Conservation (phyloP, 2,888 invertebrate species). For the Leptinotarsa rubiginosa region DNA sequence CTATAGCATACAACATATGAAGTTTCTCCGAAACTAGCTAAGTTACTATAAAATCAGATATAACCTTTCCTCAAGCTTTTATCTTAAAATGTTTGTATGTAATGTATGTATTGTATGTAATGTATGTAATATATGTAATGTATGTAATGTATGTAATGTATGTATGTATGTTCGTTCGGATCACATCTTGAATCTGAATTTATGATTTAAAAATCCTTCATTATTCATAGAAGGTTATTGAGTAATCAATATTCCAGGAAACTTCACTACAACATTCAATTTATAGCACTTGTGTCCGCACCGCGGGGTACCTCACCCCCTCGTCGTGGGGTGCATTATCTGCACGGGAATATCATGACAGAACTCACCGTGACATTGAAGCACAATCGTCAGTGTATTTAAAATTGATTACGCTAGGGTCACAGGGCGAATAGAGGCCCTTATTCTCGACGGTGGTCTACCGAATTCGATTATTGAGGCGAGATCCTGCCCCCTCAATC, state of each 20-base stretch:
- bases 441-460: slow-evolving; percentile 38
- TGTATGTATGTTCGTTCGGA: no score
- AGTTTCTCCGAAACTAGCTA: no score
- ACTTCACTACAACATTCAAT: slow-evolving; percentile 2
- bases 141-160: no score
- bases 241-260: slow-evolving; percentile 13
- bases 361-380: slow-evolving; percentile 37
- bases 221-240: background rate
- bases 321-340: slow-evolving; percentile 34
- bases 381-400: slow-evolving; percentile 49
- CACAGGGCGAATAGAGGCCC: slow-evolving; percentile 51
- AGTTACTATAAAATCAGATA: no score
- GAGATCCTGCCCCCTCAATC: slow-evolving; percentile 50
- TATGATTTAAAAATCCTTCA: no score
- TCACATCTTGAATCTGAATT: no score
- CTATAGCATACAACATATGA: no score
- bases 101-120: no score
- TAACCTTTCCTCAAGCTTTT: no score
- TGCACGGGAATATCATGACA: slow-evolving; percentile 38
- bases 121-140: no score
- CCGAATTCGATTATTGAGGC: slow-evolving; percentile 34
- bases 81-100: no score
- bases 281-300: slow-evolving; percentile 13
- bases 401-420: slow-evolving; percentile 67
- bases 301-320: slow-evolving; percentile 11